Evolutionary conservation across 2,797 vertebrate genomes (phyloP), one percentile per base, ranked within the genome.

Genomic region (Gadopsis marmoratus): DNA sequence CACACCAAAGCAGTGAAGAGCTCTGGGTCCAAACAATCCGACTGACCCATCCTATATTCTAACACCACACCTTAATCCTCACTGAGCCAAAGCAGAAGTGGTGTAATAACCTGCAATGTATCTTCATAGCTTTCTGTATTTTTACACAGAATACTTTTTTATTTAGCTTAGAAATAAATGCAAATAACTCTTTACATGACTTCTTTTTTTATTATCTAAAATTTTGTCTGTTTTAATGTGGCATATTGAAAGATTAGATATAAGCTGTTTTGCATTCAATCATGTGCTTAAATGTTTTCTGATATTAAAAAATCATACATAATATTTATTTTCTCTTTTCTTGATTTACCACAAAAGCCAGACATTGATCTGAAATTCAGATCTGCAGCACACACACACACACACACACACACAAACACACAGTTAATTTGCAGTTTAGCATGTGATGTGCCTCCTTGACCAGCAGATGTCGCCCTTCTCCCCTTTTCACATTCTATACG

Each of bases 391-490:
- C 73, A 81, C 26, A 35, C 21, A n/a, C 12, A 26, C 26, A 26
- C 26, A 26, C 26, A 26, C 26, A 26, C 73, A 81, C 26, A 35
- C 21, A n/a, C 12, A 26, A 1, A 26, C 26, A 26, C 26, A 26
- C 26, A 26, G 26, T 26, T 26, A 26, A 26, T 26, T 48, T 10
- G 19, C 21, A 26, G 50, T 37, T 54, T 13, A 16, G 3, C 6
- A n/a, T 69, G 19, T 45, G 12, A 1, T 81, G 62, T 5, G 7
- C 13, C 13, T 33, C 9, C 41, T 4, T 48, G 45, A 0, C 74
- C 90, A 89, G 54, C 75, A 88, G 91, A 37, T 72, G 91, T 55
- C 59, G 0, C 53, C 80, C 50, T 79, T 66, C 29, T 61, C 72
- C 55, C 13, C 43, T 16, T 74, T 35, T 53, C 23, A 17, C 47